Base-by-base conservation (phyloP, 2,888 invertebrate genomes). In the Dynastes maya region DNA sequence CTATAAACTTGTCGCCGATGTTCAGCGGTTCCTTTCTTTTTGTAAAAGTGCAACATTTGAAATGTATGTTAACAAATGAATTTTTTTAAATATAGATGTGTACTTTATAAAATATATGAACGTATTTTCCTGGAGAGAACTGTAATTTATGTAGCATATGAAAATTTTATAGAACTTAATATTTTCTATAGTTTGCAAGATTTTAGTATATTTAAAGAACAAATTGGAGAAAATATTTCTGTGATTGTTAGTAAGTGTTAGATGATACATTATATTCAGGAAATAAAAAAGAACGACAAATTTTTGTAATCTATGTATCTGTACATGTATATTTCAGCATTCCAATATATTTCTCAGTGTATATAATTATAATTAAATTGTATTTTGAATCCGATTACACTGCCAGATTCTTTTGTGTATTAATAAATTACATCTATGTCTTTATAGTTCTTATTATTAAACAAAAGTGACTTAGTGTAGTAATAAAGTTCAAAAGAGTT, bases 361-460 rank as follows among this genome's bases (percentile, higher is more conserved):
- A 87, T 86, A 87, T 88, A 87, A 82, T 82, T 80, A 81, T 80
- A 80, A 80, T 80, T 80, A 82, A 80, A 86, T 84, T 87, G 88
- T 88, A 87, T 86, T 87, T 87, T 86, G 86, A 49, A 87, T 88
- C 87, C 86, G 85, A 87, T 85, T 85, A 84, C 88, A 88, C 88
- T 88, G 87, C 88, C 88, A 88, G 85, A 85, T 77, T 68, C 40
- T 81, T 84, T 85, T 85, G 84, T 87, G 86, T 87, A 86, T 85
- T 83, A 87, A 87, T 86, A 86, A 87, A 87, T 84, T 83, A 83
- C 86, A 80, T 78, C 79, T 67, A 76, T 79, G 79, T 79, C 76
- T 79, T 79, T 22, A 61, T 45, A 58, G 37, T 61, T 72, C 72
- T 72, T 72, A 45, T 72, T 72, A 72, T 72, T 72, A 37, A 37